Base-by-base conservation (phyloP, 2,888 invertebrate species). In the Mystacides longicornis region DNA sequence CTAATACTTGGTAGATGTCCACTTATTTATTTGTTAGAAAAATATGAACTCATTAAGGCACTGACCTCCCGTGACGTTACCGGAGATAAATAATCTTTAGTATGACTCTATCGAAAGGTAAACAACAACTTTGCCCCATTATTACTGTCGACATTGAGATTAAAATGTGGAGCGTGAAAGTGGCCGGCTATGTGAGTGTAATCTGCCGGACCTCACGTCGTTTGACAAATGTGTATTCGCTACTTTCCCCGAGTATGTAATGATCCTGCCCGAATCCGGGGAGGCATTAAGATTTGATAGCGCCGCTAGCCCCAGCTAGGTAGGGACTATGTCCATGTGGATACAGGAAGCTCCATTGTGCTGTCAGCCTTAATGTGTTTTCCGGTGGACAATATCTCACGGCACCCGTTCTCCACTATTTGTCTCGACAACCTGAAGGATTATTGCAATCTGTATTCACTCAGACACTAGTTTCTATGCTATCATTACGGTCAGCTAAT, bases 401-500 rank as follows among this genome's bases (percentile, higher is more conserved):
- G 11, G 31, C 23, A 22, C 48, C 16, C 48, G n/a, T 5, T 20
- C 48, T 48, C 52, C 53, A 58, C 58, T 60, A 60, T 60, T 57
- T n/a, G 54, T 57, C 60, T 55, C 52, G 51, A 57, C 60, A 56
- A 60, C 58, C 57, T 60, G 57, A 60, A 52, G 60, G 60, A 60
- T 60, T 60, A 60, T 60, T 60, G 60, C 60, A 60, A 60, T 60
- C 59, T 59, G 59, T 60, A 57, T 60, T 58, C 37, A 37, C 16
- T 37, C 37, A 7, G n/a, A n/a, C n/a, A n/a, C n/a, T n/a, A n/a
- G n/a, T n/a, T n/a, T n/a, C n/a, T n/a, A n/a, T n/a, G n/a, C n/a
- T n/a, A n/a, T n/a, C n/a, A n/a, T n/a, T n/a, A n/a, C n/a, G n/a
- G n/a, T n/a, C n/a, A n/a, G n/a, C n/a, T n/a, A n/a, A n/a, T n/a